Percentiles rank a stretch among this genome's conserved stretches.
These are phyloP conservation scores for Drosophila putrida DNA, from an alignment of 2,888 invertebrate genomes.

Conservation along the genomic window DNA sequence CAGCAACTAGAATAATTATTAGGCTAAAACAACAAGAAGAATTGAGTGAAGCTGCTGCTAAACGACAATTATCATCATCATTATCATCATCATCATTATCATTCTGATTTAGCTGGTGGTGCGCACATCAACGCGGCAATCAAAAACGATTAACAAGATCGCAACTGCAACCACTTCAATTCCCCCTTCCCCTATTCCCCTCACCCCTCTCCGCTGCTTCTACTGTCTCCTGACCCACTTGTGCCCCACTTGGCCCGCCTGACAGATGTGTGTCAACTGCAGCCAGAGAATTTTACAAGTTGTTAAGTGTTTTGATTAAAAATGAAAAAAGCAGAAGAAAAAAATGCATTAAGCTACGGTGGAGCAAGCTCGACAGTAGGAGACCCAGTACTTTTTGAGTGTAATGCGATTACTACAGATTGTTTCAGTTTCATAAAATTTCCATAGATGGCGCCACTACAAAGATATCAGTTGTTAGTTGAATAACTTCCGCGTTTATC, in stretches of 20 bases:
- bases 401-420: too few relatives aligned
- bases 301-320: slow-evolving; percentile 78
- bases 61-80: slow-evolving; percentile 66
- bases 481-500: too few relatives aligned
- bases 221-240: slow-evolving; percentile 70
- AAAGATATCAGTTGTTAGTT: too few relatives aligned
- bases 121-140: slow-evolving; percentile 73
- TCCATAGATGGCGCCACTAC: too few relatives aligned
- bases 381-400: too few relatives aligned
- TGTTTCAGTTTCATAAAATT: too few relatives aligned
- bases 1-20: slow-evolving; percentile 59
- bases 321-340: slow-evolving; percentile 17
- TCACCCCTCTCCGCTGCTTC: slow-evolving; percentile 6
- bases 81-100: slow-evolving; percentile 39
- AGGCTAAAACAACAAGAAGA: slow-evolving; percentile 30
- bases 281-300: slow-evolving; percentile 76
- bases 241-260: slow-evolving; percentile 42
- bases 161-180: slow-evolving; percentile 34
- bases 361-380: too few relatives aligned
- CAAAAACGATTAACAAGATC: slow-evolving; percentile 79
- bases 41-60: slow-evolving; percentile 48
- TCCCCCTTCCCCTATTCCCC: slow-evolving; percentile 9
- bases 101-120: slow-evolving; percentile 56
- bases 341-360: too few relatives aligned
- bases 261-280: slow-evolving; percentile 80